A percentile compares a stretch with the other conserved stretches of the same genome.
These are phyloP conservation scores for Ennomos erosarius DNA, from an alignment of 2,888 invertebrate genomes.

Conservation along the genomic window DNA sequence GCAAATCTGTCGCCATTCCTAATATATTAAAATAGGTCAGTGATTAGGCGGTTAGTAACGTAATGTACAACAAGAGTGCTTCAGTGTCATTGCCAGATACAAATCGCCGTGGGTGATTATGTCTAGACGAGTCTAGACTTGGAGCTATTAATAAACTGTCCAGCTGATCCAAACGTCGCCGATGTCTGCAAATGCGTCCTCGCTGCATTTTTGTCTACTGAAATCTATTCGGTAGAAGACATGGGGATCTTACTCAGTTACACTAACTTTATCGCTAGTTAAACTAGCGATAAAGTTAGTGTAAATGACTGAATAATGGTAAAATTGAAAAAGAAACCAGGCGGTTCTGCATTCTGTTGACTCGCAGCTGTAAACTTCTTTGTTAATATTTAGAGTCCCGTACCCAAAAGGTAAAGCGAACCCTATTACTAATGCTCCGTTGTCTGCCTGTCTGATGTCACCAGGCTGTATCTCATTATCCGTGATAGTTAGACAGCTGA, in stretches of 20 bases:
- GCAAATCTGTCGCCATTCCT: neutral
- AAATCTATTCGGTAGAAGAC: neutral
- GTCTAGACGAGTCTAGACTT: conserved; percentile 50
- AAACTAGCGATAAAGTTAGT: conserved; percentile 2
- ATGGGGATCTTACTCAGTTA: no score
- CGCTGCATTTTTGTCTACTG: conserved; percentile 16
- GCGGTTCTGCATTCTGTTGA: no score
- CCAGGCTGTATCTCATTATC: no score
- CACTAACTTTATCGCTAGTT: no score
- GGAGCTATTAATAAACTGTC: conserved; percentile 43
- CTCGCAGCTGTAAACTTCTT: no score
- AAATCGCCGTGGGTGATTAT: conserved; percentile 41
- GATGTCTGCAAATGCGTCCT: neutral
- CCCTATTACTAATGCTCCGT: no score
- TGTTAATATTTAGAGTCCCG: no score
- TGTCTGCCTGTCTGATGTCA: no score
- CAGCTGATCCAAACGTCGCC: conserved; percentile 33
- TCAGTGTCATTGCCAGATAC: conserved; percentile 54
- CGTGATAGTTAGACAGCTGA: no score
- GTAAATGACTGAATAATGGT: no score
- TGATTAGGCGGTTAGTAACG: conserved; percentile 17
- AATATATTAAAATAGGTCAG: conserved; percentile 39
- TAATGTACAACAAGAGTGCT: conserved; percentile 37
- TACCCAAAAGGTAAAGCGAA: no score
- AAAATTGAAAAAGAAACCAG: no score